Percentiles rank a stretch among this genome's conserved stretches.
phyloP scores from a whole-genome alignment of 2,888 invertebrate species.

The Callyntrura sp. region DNA sequence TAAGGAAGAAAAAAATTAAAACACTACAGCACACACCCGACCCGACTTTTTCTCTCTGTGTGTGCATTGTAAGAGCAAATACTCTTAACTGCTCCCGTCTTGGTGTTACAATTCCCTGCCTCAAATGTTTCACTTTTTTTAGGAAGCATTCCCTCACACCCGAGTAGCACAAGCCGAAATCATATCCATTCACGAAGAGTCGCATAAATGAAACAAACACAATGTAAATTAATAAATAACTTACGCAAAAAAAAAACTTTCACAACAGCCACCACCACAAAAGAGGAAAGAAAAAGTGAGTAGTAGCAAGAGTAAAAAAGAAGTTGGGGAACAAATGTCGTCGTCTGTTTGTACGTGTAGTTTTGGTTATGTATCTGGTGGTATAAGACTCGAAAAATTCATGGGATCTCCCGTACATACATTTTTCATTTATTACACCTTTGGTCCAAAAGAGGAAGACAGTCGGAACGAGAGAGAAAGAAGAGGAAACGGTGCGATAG shows the following conservation, averaged over 20 bases:
- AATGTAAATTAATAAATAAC: slow-evolving; percentile 55
- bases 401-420: slow-evolving; percentile 10
- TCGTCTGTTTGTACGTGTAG: neutral
- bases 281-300: slow-evolving; percentile 39
- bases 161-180: slow-evolving; percentile 28
- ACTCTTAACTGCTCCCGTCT: neutral
- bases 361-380: neutral
- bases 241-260: slow-evolving; percentile 55
- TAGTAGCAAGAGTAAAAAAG: neutral
- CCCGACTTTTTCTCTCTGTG: too few species aligned
- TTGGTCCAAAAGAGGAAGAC: slow-evolving; percentile 41
- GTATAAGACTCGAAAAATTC: neutral
- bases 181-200: slow-evolving; percentile 44
- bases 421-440: slow-evolving; percentile 59
- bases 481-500: neutral
- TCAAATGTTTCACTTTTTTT: neutral
- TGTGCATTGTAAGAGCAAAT: neutral
- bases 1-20: neutral
- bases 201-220: slow-evolving; percentile 50
- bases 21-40: neutral
- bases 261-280: slow-evolving; percentile 37
- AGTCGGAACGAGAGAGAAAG: slow-evolving; percentile 1
- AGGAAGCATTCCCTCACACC: neutral
- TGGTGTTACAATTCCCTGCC: neutral
- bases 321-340: neutral